These are phyloP conservation scores for Mythimna loreyi DNA, from an alignment of 2,888 invertebrate species.

Conservation along the genomic window DNA sequence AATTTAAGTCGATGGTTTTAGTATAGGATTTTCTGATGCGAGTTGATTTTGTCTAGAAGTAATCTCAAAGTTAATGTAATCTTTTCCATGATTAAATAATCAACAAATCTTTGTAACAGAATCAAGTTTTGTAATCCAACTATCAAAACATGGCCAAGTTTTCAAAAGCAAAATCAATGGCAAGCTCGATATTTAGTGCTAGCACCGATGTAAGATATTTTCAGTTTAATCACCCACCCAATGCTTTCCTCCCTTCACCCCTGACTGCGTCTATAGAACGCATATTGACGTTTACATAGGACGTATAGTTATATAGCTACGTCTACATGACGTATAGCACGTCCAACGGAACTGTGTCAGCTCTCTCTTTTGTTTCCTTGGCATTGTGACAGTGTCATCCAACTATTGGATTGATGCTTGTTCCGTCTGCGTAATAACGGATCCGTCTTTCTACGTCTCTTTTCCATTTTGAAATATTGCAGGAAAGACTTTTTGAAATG, in stretches of 20 bases:
- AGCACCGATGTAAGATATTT: conserved; percentile 37
- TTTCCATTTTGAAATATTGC: conserved; percentile 15
- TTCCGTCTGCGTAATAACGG: conserved; percentile 39
- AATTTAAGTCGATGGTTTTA: no score
- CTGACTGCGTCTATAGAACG: conserved; percentile 23
- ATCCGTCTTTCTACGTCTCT: conserved; percentile 1
- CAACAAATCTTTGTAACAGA: background rate
- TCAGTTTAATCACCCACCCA: conserved; percentile 54
- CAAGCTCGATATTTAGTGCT: conserved; percentile 39
- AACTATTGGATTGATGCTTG: conserved; percentile 61
- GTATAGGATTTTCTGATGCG: background rate
- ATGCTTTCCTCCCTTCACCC: conserved; percentile 28
- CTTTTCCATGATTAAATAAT: background rate
- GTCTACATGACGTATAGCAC: conserved; percentile 30
- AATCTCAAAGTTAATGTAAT: no score
- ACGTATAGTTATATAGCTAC: conserved; percentile 12
- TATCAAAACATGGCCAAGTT: background rate
- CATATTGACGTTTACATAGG: conserved; percentile 18
- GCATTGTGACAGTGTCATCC: conserved; percentile 55
- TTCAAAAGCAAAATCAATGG: conserved; percentile 11
- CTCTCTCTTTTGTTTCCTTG: conserved; percentile 56
- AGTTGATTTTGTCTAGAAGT: no score
- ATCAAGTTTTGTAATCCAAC: background rate
- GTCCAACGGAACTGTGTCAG: conserved; percentile 55
- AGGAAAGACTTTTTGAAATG: background rate